Base-by-base conservation (phyloP, 2,888 invertebrate genomes). In the Calameuta idolon region DNA sequence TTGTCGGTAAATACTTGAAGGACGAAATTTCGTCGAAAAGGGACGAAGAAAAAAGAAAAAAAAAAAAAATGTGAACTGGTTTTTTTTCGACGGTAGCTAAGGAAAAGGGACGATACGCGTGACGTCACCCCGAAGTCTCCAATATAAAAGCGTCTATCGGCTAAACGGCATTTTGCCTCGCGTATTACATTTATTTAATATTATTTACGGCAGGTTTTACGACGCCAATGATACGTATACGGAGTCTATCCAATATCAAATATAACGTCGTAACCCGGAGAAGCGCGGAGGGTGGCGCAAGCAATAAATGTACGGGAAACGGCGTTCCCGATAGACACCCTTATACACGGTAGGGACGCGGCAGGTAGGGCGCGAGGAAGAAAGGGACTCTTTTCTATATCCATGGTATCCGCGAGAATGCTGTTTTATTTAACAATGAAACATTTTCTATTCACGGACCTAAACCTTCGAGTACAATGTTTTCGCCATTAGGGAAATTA, bases 301-400 rank as follows among this genome's bases (percentile, higher is more conserved):
- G 90, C 90, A 90, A 91, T 91, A 91, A 91, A 91, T 89, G 90
- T 90, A 91, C 90, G 89, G 90, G 88, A 90, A 91, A 90, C 90
- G 89, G 88, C 88, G 89, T 84, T 88, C 83, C 84, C 90, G 89
- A 90, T 90, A 90, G 89, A 87, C 89, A 87, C 87, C 87, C 88
- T 33, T 33, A 31, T 71, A 71, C 71, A 31, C 12, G 31, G 33
- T 30, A 71, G 15, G 33, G 31, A 71, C 4, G 33, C 23, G 31
- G 31, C 75, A 68, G 76, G 40, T 55, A 55, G 40, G 40, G 23
- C 23, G 40, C 15, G 40, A 15, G 1, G 4, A 4, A 9, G 40
- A 15, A 4, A 55, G 40, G 40, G 23, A 55, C 23, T 55, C 40
- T 55, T 55, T 23, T 55, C 40, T 55, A 55, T 55, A 55, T 55